phyloP scores from a whole-genome alignment of 2,113 vertebrate species.

The Gallinago media region DNA sequence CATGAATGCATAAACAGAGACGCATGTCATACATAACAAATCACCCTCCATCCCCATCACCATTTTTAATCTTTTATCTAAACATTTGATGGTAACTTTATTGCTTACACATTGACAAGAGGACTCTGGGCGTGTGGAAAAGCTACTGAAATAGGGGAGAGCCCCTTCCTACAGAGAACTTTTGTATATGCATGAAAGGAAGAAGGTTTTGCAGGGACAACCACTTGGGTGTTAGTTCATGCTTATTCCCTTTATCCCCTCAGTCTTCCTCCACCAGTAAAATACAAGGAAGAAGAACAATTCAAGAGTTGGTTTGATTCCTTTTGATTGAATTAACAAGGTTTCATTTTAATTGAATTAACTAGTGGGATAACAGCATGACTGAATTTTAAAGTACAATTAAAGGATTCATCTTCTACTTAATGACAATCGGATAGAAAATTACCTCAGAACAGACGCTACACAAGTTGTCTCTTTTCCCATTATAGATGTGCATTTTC shows the following conservation, averaged over 20 bases:
- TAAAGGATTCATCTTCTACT: slow-evolving; percentile 39
- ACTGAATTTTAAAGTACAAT: slow-evolving; percentile 47
- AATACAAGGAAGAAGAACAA: neutral
- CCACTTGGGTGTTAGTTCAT: neutral
- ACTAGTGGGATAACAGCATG: slow-evolving; percentile 55
- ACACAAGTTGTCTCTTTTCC: neutral
- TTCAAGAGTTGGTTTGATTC: slow-evolving; percentile 52
- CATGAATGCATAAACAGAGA: slow-evolving; percentile 62
- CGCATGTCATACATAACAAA: slow-evolving; percentile 47
- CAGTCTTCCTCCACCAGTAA: neutral
- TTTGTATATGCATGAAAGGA: neutral
- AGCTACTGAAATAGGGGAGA: neutral
- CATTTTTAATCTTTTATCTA: neutral
- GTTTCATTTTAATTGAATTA: slow-evolving; percentile 66
- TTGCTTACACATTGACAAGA: neutral
- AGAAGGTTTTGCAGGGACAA: neutral
- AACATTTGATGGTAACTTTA: neutral
- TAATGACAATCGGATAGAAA: slow-evolving; percentile 32
- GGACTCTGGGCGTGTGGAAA: neutral
- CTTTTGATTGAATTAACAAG: slow-evolving; percentile 69
- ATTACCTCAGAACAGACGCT: slow-evolving; percentile 38
- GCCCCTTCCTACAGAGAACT: neutral
- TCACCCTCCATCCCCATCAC: slow-evolving; percentile 12
- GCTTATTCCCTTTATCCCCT: neutral
- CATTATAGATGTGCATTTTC: neutral